phyloP scores from a whole-genome alignment of 2,888 invertebrate species.

The Pasiphila rectangulata region DNA sequence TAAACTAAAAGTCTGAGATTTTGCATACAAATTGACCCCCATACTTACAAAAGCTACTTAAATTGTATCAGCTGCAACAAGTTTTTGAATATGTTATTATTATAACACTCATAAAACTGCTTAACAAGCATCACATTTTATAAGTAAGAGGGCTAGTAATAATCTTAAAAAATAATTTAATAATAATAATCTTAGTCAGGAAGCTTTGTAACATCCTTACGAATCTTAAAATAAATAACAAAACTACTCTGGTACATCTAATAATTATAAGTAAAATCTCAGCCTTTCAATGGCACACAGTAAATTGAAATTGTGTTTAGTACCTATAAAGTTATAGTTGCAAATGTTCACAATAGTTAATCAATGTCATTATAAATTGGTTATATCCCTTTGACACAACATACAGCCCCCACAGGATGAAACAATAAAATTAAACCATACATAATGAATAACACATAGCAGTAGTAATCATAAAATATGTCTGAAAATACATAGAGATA shows the following conservation, averaged over 20 bases:
- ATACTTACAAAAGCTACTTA: background rate
- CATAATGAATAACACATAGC: background rate
- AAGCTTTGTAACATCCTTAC: too few relatives aligned
- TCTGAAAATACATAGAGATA: background rate
- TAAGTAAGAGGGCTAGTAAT: too few relatives aligned
- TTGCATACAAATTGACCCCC: background rate
- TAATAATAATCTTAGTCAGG: too few relatives aligned
- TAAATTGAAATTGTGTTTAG: background rate
- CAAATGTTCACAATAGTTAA: background rate
- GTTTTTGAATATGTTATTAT: too few relatives aligned
- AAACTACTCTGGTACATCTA: background rate
- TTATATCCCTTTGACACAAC: too few relatives aligned
- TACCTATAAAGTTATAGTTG: too few relatives aligned
- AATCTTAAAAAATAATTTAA: too few relatives aligned
- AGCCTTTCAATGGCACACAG: background rate
- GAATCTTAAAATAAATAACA: too few relatives aligned
- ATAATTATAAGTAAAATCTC: background rate
- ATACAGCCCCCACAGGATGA: background rate
- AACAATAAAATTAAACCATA: background rate
- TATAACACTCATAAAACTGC: too few relatives aligned
- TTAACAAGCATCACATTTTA: too few relatives aligned
- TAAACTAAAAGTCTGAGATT: constrained; percentile 9
- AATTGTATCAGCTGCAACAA: too few relatives aligned
- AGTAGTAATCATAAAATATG: background rate
- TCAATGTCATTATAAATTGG: too few relatives aligned